These are phyloP conservation scores for Dilophus febrilis DNA, from an alignment of 2,888 invertebrate species.

Conservation along the genomic window DNA sequence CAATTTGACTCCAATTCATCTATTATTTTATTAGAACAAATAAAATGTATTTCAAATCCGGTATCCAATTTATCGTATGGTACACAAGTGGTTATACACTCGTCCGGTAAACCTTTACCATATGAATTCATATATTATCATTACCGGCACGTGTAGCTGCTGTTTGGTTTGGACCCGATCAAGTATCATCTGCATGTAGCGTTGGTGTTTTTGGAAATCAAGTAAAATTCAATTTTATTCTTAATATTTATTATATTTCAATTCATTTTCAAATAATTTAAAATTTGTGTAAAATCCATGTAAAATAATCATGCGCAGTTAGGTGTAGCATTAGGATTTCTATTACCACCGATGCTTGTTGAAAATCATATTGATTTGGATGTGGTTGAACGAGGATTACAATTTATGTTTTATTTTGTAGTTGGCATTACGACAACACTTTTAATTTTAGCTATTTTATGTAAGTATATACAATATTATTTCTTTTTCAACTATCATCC, in stretches of 20 bases:
- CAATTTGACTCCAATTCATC: too few species aligned
- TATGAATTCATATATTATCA: conserved; percentile 75
- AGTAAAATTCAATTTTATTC: conserved; percentile 39
- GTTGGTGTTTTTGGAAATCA: conserved; percentile 98
- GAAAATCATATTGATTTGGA: conserved; percentile 39
- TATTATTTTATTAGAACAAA: too few species aligned
- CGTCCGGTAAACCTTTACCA: too few species aligned
- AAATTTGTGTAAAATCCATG: too few species aligned
- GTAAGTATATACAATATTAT: too few species aligned
- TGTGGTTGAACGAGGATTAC: conserved; percentile 52
- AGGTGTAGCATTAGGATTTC: conserved; percentile 79
- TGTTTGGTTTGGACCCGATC: conserved; percentile 93
- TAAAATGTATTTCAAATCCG: too few species aligned
- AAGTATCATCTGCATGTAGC: conserved; percentile 93
- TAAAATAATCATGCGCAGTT: too few species aligned
- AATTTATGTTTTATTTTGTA: conserved; percentile 69
- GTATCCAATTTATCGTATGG: too few species aligned
- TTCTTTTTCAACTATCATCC: too few species aligned
- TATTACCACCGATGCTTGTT: conserved; percentile 48
- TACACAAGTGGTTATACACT: too few species aligned
- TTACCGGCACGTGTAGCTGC: conserved; percentile 87
- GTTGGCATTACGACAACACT: conserved; percentile 69
- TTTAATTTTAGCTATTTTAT: conserved; percentile 62
- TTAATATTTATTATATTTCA: too few species aligned
- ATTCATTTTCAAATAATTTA: too few species aligned